Percentiles rank a stretch among this genome's conserved stretches.
Conservation (phyloP, 2,113 vertebrate species). For the Microtus pennsylvanicus region DNA sequence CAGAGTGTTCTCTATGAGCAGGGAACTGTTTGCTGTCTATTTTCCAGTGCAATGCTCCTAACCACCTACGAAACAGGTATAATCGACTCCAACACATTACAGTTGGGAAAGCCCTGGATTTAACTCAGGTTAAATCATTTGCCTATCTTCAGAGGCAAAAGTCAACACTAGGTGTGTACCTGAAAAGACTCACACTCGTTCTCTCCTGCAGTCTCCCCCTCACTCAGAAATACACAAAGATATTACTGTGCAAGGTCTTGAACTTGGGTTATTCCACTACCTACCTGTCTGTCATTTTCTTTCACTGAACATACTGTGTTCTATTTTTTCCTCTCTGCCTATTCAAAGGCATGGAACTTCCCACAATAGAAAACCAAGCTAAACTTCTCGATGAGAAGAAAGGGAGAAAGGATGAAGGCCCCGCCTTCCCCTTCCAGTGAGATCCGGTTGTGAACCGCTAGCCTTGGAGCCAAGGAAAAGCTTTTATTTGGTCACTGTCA, state of each 20-base stretch:
- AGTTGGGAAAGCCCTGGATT: background rate
- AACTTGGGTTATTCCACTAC: conserved; percentile 1
- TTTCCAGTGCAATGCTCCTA: background rate
- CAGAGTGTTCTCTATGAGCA: background rate
- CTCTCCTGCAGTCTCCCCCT: background rate
- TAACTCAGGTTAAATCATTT: background rate
- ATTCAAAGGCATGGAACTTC: background rate
- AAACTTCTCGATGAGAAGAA: conserved; percentile 43
- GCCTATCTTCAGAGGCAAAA: conserved; percentile 1
- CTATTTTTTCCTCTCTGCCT: conserved; percentile 43
- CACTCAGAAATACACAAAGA: conserved; percentile 15
- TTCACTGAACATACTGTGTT: conserved; percentile 1
- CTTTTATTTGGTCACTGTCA: background rate
- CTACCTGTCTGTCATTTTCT: conserved; percentile 28
- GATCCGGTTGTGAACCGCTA: conserved; percentile 7
- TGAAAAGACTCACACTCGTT: background rate
- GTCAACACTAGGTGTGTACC: background rate
- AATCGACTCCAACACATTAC: background rate
- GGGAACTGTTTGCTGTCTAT: background rate
- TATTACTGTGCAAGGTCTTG: background rate
- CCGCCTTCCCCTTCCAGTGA: background rate
- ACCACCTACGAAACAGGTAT: conserved; percentile 8
- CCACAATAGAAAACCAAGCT: background rate
- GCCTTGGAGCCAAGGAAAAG: conserved; percentile 24
- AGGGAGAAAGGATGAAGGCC: background rate